phyloP scores from a whole-genome alignment of 1,140 invertebrate species.

The Panagrolaimus sp. region DNA sequence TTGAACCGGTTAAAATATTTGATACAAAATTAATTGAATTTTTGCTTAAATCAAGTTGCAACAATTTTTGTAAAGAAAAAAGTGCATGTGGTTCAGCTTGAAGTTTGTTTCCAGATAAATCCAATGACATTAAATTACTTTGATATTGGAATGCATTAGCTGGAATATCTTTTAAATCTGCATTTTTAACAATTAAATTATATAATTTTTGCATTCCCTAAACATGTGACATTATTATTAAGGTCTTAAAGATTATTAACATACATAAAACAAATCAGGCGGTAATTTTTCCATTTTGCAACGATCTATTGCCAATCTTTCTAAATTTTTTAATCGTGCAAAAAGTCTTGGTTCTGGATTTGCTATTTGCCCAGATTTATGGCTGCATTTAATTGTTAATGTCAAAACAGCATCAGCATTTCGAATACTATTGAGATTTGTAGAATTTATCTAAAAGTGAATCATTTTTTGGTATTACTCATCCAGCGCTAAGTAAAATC shows the following conservation, averaged over 20 bases:
- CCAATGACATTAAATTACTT: conserved; percentile 34
- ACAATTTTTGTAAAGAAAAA: conserved; percentile 23
- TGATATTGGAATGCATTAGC: conserved; percentile 21
- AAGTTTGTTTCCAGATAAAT: conserved; percentile 30
- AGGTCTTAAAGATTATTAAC: background rate
- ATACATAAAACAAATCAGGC: conserved; percentile 26
- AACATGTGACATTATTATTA: background rate
- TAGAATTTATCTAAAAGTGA: conserved; percentile 27
- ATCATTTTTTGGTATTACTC: background rate
- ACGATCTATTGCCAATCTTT: conserved; percentile 34
- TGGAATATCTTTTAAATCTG: conserved; percentile 26
- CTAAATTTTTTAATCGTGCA: conserved; percentile 25
- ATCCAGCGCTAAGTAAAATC: background rate
- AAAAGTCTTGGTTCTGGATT: conserved; percentile 21
- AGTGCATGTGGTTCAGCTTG: conserved; percentile 28
- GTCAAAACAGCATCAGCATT: conserved; percentile 26
- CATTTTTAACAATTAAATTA: conserved; percentile 30
- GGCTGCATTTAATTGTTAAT: conserved; percentile 33
- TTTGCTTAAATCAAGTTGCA: conserved; percentile 35
- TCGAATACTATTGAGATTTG: conserved; percentile 23
- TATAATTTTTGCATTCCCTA: conserved; percentile 34
- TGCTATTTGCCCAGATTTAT: conserved; percentile 18
- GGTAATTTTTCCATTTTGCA: conserved; percentile 28
- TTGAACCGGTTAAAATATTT: conserved; percentile 22
- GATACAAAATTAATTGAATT: conserved; percentile 32